A percentile compares a stretch with the other conserved stretches of the same genome.
These are phyloP conservation scores for Nysson spinosus DNA, from an alignment of 2,888 invertebrate species.

Conservation along the genomic window DNA sequence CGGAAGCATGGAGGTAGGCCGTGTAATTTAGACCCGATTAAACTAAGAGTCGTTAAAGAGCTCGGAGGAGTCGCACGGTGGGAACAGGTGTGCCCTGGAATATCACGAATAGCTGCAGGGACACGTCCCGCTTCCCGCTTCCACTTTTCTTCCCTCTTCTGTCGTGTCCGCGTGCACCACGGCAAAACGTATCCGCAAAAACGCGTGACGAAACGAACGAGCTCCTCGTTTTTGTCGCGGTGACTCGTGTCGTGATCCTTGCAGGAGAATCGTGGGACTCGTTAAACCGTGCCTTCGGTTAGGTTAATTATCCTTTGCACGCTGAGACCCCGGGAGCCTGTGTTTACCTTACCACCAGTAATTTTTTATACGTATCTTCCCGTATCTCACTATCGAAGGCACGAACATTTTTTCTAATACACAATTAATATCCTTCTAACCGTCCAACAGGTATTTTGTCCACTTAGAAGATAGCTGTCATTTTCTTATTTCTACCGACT, in stretches of 20 bases:
- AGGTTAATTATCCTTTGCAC: slow-evolving; percentile 51
- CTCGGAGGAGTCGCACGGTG: slow-evolving; percentile 13
- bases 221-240: slow-evolving; percentile 48
- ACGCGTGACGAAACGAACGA: slow-evolving; percentile 58
- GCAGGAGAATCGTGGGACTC: slow-evolving; percentile 60
- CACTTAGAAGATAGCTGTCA: too few species aligned
- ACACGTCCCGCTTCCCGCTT: slow-evolving; percentile 28
- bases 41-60: slow-evolving; percentile 41
- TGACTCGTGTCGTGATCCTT: slow-evolving; percentile 53
- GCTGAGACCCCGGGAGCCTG: slow-evolving; percentile 39
- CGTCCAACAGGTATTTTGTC: too few species aligned
- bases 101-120: slow-evolving; percentile 28
- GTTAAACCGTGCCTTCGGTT: slow-evolving; percentile 52
- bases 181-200: slow-evolving; percentile 27
- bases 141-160: slow-evolving; percentile 14
- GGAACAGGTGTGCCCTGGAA: slow-evolving; percentile 44
- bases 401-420: slow-evolving; percentile 19
- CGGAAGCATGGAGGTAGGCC: slow-evolving; percentile 31
- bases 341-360: slow-evolving; percentile 24
- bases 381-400: slow-evolving; percentile 30
- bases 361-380: slow-evolving; percentile 28
- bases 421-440: too few species aligned
- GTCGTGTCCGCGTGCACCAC: slow-evolving; percentile 6
- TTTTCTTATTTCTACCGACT: too few species aligned
- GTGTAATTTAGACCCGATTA: slow-evolving; percentile 53